Conservation (phyloP, 2,113 vertebrate species). For the Cyprinus carpio region DNA sequence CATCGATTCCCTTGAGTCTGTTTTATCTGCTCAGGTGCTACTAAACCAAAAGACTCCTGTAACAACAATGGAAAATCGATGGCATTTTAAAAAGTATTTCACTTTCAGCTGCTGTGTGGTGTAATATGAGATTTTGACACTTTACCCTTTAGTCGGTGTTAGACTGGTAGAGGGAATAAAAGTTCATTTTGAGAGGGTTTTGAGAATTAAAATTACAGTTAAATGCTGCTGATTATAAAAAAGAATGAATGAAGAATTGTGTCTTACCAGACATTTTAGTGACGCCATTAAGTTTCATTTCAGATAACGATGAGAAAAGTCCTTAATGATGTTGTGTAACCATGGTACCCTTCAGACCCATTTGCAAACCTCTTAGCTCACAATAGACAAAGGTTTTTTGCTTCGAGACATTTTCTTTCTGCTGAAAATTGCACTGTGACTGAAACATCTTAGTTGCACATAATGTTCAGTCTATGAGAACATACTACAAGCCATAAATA, state of each 20-base stretch:
- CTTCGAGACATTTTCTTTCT: background rate
- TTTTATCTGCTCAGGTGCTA: background rate
- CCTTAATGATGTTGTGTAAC: slow-evolving; percentile 67
- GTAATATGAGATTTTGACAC: background rate
- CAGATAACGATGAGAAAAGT: background rate
- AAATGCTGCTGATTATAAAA: background rate
- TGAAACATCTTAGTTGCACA: slow-evolving; percentile 6
- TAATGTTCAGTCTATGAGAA: background rate
- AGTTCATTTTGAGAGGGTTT: background rate
- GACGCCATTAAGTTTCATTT: background rate
- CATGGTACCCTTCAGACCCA: slow-evolving; percentile 65
- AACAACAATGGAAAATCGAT: background rate
- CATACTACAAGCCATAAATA: background rate
- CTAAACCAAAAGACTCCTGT: slow-evolving; percentile 1
- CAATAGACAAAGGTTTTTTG: background rate
- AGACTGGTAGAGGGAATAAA: background rate
- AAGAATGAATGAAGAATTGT: background rate
- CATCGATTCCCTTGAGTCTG: slow-evolving; percentile 51
- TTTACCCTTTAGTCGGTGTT: background rate
- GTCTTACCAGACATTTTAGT: background rate
- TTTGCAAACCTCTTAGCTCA: background rate
- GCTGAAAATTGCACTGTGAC: background rate
- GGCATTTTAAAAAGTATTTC: background rate
- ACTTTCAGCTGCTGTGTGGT: background rate
- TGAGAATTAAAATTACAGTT: background rate